phyloP scores from a whole-genome alignment of 1,140 invertebrate genomes.

The Cepaea nemoralis region DNA sequence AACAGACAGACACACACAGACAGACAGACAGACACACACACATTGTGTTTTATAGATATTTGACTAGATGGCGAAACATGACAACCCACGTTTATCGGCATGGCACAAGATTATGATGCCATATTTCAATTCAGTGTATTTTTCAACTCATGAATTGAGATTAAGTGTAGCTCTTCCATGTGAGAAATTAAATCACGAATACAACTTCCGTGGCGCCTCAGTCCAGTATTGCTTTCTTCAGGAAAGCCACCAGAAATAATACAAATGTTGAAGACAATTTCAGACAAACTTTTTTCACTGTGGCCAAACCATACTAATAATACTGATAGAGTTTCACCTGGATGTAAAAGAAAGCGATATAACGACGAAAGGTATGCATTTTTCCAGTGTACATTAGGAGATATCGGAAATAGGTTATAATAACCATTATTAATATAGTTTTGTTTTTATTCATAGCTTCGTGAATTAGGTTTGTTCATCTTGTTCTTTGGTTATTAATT shows the following conservation, averaged over 20 bases:
- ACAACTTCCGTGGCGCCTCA: constrained; percentile 18
- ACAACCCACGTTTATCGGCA: too few species aligned
- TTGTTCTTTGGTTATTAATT: too few species aligned
- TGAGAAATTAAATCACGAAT: background rate
- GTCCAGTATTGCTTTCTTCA: background rate
- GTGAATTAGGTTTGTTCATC: too few species aligned
- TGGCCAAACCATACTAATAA: constrained; percentile 4
- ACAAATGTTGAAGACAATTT: constrained; percentile 33
- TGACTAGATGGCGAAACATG: too few species aligned
- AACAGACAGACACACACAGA: too few species aligned
- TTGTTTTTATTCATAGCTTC: too few species aligned
- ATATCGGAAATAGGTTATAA: constrained; percentile 32
- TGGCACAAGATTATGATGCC: too few species aligned
- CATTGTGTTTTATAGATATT: too few species aligned
- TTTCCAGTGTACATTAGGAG: background rate
- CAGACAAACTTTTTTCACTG: constrained; percentile 3
- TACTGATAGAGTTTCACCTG: background rate
- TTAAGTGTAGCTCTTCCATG: background rate
- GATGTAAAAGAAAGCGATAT: constrained; percentile 30
- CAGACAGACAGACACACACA: too few species aligned
- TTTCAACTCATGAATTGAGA: too few species aligned
- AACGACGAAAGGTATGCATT: constrained; percentile 15
- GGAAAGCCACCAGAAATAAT: background rate
- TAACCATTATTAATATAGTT: too few species aligned
- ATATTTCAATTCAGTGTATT: too few species aligned